Base-by-base conservation (phyloP, 92 coral and sea anemone species). In the Paramuricea clavata region DNA sequence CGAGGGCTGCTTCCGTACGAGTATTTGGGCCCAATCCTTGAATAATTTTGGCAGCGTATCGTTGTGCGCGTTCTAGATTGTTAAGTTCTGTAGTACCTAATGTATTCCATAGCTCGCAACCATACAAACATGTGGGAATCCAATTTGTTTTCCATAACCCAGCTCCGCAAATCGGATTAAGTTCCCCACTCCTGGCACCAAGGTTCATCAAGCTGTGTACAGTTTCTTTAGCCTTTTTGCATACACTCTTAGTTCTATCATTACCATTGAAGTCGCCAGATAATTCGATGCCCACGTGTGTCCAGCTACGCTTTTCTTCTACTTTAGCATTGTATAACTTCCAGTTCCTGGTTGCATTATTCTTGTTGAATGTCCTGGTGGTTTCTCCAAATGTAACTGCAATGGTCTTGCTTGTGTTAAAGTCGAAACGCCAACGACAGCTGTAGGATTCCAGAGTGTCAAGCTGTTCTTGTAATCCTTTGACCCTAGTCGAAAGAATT, bases 321-420 rank as follows among this genome's bases (percentile, higher is more conserved):
- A 74, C 23, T 43, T 43, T n/a, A 3, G 10, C 39, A 47, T 39
- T 21, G 5, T 72, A 35, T 33, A 72, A 49, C 12, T 33, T 35
- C 78, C 78, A 72, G n/a, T 42, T 9, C 56, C 78, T 72, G 16
- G 49, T n/a, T 36, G 42, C 35, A 12, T 2, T 47, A 43, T 74
- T 0, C 32, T 1, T 2, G 22, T 33, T 16, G 31, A 42, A 74
- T 30, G 30, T 19, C 23, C 26, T 52, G 7, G 81, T 74, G 43
- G 54, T 34, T 35, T 74, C 61, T 21, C 81, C 81, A 21, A 39
- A 69, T 12, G 36, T 72, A 4, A 72, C 78, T 19, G 16, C 78
- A 1, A 39, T 23, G 6, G 78, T 72, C 19, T 72, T 72, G 27
- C 49, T 27, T 0, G 78, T 12, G 19, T 72, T 72, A 36, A 72